Percentiles rank a stretch among this genome's conserved stretches.
These are phyloP conservation scores for Amaurobius ferox DNA, from an alignment of 2,888 invertebrate genomes.

Conservation along the genomic window DNA sequence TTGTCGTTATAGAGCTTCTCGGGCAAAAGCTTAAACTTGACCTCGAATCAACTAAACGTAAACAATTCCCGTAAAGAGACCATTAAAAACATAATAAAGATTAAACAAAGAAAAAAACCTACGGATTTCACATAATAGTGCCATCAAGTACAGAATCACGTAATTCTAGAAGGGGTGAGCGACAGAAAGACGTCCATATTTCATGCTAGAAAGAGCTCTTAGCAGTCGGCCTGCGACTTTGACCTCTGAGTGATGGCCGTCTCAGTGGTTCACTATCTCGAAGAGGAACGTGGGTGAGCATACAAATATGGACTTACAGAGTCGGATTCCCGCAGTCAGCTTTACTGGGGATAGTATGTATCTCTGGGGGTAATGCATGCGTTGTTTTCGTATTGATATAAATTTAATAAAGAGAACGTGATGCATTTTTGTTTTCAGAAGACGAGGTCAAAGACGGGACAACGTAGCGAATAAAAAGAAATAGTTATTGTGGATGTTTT, in stretches of 20 bases:
- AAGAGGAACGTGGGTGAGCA: conserved; percentile 52
- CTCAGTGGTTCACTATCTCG: conserved; percentile 14
- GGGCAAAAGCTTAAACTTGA: background rate
- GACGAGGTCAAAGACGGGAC: background rate
- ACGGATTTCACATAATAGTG: conserved; percentile 47
- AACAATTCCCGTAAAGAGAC: background rate
- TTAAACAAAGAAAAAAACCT: background rate
- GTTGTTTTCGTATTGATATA: background rate
- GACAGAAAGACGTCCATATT: conserved; percentile 32
- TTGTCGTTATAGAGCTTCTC: background rate
- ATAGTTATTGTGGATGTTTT: no score
- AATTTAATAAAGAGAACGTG: background rate
- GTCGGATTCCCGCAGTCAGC: background rate
- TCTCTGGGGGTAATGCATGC: background rate
- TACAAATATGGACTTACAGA: conserved; percentile 45
- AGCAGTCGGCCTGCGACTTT: conserved; percentile 35
- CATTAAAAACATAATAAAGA: conserved; percentile 5
- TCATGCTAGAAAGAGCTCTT: conserved; percentile 62
- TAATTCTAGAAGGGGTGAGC: conserved; percentile 34
- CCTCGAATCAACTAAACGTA: background rate
- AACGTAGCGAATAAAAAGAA: no score
- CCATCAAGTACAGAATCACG: conserved; percentile 56
- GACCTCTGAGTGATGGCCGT: conserved; percentile 20
- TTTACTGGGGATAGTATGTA: background rate
- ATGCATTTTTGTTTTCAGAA: background rate